These are phyloP conservation scores for Drosophila orena DNA, from an alignment of 1,140 invertebrate genomes.

Conservation along the genomic window DNA sequence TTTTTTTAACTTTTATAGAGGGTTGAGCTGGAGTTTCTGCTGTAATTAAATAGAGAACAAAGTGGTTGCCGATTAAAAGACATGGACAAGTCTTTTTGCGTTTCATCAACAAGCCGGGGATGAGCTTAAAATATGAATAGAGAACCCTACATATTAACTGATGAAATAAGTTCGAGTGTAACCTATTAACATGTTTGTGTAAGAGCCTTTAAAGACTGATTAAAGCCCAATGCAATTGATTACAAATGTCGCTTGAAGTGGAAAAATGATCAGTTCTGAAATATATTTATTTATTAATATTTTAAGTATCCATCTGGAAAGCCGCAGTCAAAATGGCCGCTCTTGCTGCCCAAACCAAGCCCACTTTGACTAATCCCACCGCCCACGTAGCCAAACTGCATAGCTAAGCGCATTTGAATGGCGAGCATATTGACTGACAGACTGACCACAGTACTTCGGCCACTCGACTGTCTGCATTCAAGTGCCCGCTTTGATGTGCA, in stretches of 20 bases:
- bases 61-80: conserved; percentile 49
- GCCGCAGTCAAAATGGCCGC: conserved; percentile 62
- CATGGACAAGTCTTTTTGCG: conserved; percentile 6
- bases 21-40: conserved; percentile 31
- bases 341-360: not conserved
- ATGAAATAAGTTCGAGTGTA: not conserved
- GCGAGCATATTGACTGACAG: conserved; percentile 51
- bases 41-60: conserved; percentile 64
- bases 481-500: conserved; percentile 66
- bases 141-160: not conserved
- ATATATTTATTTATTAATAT: conserved; percentile 35
- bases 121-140: conserved; percentile 6
- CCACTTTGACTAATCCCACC: conserved; percentile 15
- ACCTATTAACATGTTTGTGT: no score
- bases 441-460: conserved; percentile 65
- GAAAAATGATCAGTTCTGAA: no score
- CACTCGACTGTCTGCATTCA: conserved; percentile 77
- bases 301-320: conserved; percentile 20
- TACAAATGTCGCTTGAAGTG: no score
- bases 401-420: conserved; percentile 71
- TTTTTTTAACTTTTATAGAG: conserved; percentile 1
- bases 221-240: no score
- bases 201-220: no score
- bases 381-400: conserved; percentile 43
- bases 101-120: not conserved